Conservation (phyloP, 1,140 invertebrate species). For the Orchestia grillus region DNA sequence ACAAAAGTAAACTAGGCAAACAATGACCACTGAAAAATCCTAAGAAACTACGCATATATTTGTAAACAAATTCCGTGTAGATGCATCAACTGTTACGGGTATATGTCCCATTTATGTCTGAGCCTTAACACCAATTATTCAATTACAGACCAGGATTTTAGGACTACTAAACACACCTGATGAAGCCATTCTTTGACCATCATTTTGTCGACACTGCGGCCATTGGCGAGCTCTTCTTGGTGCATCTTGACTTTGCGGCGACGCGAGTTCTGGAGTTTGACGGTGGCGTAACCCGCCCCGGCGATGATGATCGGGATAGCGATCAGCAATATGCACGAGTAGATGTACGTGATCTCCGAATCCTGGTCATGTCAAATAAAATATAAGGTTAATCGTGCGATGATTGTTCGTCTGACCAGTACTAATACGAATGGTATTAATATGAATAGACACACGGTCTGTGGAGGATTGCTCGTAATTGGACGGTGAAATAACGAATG, state of each 20-base stretch:
- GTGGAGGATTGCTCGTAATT: no score
- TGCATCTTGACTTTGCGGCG: constrained; percentile 83
- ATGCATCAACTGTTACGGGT: background rate
- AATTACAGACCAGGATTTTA: background rate
- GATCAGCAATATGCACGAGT: constrained; percentile 88
- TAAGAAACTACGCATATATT: background rate
- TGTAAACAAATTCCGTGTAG: background rate
- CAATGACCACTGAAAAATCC: background rate
- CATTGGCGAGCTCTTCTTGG: constrained; percentile 81
- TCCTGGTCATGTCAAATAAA: constrained; percentile 77
- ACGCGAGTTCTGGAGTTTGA: constrained; percentile 90
- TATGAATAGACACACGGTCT: no score
- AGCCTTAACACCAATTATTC: no score
- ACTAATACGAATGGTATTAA: no score
- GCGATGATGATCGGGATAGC: constrained; percentile 93
- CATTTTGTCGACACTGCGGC: constrained; percentile 90
- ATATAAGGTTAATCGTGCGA: background rate
- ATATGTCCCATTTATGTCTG: no score
- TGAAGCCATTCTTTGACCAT: constrained; percentile 95
- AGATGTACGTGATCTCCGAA: constrained; percentile 96
- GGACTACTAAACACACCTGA: constrained; percentile 70
- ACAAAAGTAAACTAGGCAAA: background rate
- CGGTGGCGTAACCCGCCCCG: constrained; percentile 91
- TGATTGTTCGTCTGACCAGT: no score
- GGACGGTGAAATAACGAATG: background rate